A percentile compares a stretch with the other conserved stretches of the same genome.
phyloP scores from a whole-genome alignment of 1,140 invertebrate species.

The Ooceraea biroi region DNA sequence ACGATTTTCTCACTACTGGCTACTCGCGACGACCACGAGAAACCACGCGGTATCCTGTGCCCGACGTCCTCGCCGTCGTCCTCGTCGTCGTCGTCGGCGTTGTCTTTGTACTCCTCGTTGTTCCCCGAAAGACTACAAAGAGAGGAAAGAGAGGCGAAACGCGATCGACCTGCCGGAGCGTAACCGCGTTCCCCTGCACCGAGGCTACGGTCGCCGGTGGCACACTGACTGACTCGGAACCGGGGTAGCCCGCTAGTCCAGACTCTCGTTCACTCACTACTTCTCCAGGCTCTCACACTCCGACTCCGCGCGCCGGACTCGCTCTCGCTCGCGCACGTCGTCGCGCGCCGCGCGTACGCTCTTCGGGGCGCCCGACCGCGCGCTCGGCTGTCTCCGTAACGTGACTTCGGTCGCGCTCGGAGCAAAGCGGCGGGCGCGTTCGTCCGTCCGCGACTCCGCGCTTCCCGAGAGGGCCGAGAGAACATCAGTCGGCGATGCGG shows the following conservation, averaged over 20 bases:
- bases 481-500: slow-evolving; percentile 51
- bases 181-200: slow-evolving; percentile 71
- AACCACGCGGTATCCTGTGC: neutral
- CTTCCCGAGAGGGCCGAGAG: slow-evolving; percentile 14
- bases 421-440: slow-evolving; percentile 18
- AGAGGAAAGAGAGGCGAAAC: slow-evolving; percentile 28
- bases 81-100: slow-evolving; percentile 9
- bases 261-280: slow-evolving; percentile 80
- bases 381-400: slow-evolving; percentile 63
- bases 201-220: slow-evolving; percentile 82
- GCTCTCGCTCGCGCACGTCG: slow-evolving; percentile 68
- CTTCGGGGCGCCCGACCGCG: slow-evolving; percentile 31
- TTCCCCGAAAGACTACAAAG: slow-evolving; percentile 18
- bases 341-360: slow-evolving; percentile 38
- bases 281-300: slow-evolving; percentile 77
- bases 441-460: slow-evolving; percentile 49
- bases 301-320: slow-evolving; percentile 68
- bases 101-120: neutral
- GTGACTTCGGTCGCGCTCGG: slow-evolving; percentile 69
- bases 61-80: neutral
- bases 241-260: slow-evolving; percentile 85
- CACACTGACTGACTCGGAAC: slow-evolving; percentile 86
- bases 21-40: neutral
- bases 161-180: slow-evolving; percentile 62
- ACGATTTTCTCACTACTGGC: neutral